phyloP scores from a whole-genome alignment of 2,888 invertebrate genomes.

The Calliopum simillimum region DNA sequence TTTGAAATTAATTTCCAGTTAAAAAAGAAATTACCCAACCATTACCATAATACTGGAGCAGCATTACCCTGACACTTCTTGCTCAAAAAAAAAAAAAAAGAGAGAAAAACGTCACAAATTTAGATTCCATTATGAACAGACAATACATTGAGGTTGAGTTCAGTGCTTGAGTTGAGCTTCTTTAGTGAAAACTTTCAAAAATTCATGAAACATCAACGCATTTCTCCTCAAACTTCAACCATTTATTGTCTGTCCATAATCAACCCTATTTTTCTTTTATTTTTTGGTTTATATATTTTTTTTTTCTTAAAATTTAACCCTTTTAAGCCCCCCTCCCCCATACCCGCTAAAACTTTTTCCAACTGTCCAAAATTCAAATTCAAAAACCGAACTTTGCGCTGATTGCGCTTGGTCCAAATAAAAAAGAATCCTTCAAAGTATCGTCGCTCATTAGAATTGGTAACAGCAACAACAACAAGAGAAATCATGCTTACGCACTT shows the following conservation, averaged over 20 bases:
- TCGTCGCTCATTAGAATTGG: background rate
- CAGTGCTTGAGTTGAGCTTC: too few relatives aligned
- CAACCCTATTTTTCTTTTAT: constrained; percentile 10
- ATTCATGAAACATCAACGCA: constrained; percentile 3
- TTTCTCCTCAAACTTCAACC: background rate
- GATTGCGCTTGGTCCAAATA: background rate
- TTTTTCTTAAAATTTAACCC: background rate
- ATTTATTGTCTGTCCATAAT: background rate
- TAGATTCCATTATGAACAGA: constrained; percentile 20
- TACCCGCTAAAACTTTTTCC: background rate
- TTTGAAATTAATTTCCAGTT: constrained; percentile 18
- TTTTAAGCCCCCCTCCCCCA: background rate
- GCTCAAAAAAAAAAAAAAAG: background rate
- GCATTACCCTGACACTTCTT: background rate
- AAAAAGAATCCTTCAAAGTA: constrained; percentile 2
- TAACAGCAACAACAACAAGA: constrained; percentile 21
- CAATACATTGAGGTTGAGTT: constrained; percentile 1
- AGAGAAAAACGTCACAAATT: constrained; percentile 5
- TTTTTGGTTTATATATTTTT: background rate
- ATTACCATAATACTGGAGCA: background rate
- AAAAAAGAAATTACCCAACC: background rate
- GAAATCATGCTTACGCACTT: constrained; percentile 23
- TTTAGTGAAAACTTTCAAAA: background rate
- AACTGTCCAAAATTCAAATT: constrained; percentile 8
- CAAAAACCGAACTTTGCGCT: constrained; percentile 6